Base-by-base conservation (phyloP, 1,140 invertebrate genomes). In the Daktulosphaira vitifoliae region DNA sequence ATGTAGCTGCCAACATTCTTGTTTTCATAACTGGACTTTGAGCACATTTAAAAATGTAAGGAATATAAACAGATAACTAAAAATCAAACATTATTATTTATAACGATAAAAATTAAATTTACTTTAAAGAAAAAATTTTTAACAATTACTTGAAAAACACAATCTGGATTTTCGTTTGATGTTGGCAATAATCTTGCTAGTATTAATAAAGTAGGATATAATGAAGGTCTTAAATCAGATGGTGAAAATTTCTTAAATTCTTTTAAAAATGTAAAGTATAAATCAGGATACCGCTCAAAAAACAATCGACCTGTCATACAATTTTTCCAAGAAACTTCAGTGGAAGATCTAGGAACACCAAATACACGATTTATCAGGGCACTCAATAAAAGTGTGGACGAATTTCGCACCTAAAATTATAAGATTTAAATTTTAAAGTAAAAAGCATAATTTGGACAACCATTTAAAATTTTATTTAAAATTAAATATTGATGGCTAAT, bases 331-430 rank as follows among this genome's bases (percentile, higher is more conserved):
- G 81, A 82, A 23, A 86, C 74, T 67, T 85, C 79, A 73, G 88
- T 83, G 66, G 84, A 81, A 0, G 81, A 81, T 65, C 88, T 78
- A 70, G 87, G 86, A 0, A 95, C 92, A 15, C 93, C 93, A 80
- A 98, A 96, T 66, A 93, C 85, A 69, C 92, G 78, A 20, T 84
- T 87, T 67, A 95, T 83, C n/a, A 98, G 75, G 2, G 90, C 80
- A 68, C 87, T 85, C 68, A 92, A 88, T 33, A 96, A 75, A 18
- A 97, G 75, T 1, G 91, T 91, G 1, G 90, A 84, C 1, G 91
- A 85, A 76, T 97, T 98, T 56, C 90, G 79, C 74, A 88, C 84
- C 85, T 88, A 69, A 11, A 73, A 72, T 70, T 22, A 62, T 22
- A 4, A 42, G 42, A 56, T 25, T 33, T 33, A 6, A 33, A n/a